Evolutionary conservation across 2,113 vertebrate genomes (phyloP).

Genomic region (Perccottus glenii): DNA sequence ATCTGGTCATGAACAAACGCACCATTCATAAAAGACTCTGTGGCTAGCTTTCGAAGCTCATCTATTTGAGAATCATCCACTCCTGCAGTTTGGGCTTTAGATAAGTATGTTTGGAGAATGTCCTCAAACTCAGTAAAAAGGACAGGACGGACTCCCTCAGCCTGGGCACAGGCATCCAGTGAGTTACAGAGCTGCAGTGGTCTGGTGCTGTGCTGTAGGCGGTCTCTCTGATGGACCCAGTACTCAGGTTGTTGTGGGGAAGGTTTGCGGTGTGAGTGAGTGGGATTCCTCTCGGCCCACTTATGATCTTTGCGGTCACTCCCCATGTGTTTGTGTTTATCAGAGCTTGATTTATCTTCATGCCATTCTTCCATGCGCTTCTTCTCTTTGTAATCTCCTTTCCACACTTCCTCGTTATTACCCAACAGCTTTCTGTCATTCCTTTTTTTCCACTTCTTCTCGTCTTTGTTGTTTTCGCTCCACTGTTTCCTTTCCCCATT

Average conservation of each 20-base stretch:
- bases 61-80: slow-evolving; percentile 53
- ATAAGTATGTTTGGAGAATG: slow-evolving; percentile 81
- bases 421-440: slow-evolving; percentile 36
- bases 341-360: slow-evolving; percentile 16
- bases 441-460: slow-evolving; percentile 2
- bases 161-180: slow-evolving; percentile 78
- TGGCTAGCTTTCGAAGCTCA: slow-evolving; percentile 64
- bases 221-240: slow-evolving; percentile 61
- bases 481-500: slow-evolving; percentile 10
- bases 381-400: slow-evolving; percentile 6
- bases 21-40: slow-evolving; percentile 80
- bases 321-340: slow-evolving; percentile 21
- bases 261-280: slow-evolving; percentile 38
- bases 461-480: neutral
- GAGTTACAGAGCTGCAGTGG: slow-evolving; percentile 75
- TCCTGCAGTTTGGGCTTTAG: slow-evolving; percentile 53
- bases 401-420: slow-evolving; percentile 10
- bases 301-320: slow-evolving; percentile 22
- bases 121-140: slow-evolving; percentile 74
- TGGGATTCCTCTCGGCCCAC: slow-evolving; percentile 28
- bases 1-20: slow-evolving; percentile 85
- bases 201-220: slow-evolving; percentile 69
- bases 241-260: slow-evolving; percentile 56
- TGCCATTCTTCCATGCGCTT: slow-evolving; percentile 18
- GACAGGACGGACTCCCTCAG: slow-evolving; percentile 83